Evolutionary conservation across 1,140 invertebrate species (phyloP).

Genomic region (Solen grandis): DNA sequence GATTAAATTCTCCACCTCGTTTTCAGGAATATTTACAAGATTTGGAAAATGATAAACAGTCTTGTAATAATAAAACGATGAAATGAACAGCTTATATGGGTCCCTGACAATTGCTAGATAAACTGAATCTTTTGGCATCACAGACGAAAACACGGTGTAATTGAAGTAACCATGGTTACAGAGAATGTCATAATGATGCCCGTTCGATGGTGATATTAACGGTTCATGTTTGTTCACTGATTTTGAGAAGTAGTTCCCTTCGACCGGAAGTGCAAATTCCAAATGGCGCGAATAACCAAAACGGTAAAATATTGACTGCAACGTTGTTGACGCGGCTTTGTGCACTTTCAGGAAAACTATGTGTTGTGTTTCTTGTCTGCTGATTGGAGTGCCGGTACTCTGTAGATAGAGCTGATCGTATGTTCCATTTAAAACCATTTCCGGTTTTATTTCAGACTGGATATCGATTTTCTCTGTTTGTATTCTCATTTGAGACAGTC

Average conservation of each 20-base stretch:
- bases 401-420: no score
- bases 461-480: no score
- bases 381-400: no score
- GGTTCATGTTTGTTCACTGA: neutral
- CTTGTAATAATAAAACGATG: conserved; percentile 61
- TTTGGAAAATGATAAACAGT: conserved; percentile 21
- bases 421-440: no score
- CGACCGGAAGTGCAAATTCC: conserved; percentile 79
- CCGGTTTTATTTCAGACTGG: no score
- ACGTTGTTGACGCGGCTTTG: conserved; percentile 82
- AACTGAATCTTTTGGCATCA: conserved; percentile 61
- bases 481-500: no score
- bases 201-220: conserved; percentile 13
- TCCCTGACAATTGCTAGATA: conserved; percentile 66
- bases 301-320: conserved; percentile 82
- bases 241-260: conserved; percentile 39
- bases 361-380: conserved; percentile 49
- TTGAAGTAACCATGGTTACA: conserved; percentile 66
- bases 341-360: conserved; percentile 73
- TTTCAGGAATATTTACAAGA: conserved; percentile 38
- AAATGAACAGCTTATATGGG: conserved; percentile 62
- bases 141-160: conserved; percentile 24
- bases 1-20: conserved; percentile 44
- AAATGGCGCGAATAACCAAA: conserved; percentile 82
- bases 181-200: conserved; percentile 57